Base-by-base conservation (phyloP, 1,140 invertebrate genomes). In the Euglossa dilemma region DNA sequence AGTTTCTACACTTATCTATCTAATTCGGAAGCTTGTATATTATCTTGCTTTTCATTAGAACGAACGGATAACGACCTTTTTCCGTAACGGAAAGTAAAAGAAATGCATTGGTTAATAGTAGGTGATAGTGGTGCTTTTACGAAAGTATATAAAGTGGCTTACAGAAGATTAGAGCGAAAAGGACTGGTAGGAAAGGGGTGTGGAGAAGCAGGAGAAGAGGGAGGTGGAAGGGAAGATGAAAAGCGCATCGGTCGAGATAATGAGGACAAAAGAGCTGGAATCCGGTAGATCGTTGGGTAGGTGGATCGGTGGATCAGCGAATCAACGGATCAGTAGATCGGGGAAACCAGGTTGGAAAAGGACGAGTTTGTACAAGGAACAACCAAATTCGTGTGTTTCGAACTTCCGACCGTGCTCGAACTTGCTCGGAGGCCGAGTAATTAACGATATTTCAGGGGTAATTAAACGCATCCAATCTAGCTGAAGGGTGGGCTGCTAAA, bases 371-470 rank as follows among this genome's bases (percentile, higher is more conserved):
- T 57, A 56, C 45, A 72, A 84, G 66, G 75, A 83, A 78, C 81
- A 78, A 77, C 28, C 57, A 63, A 63, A 83, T 77, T 67, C 69
- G 77, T 80, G 63, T 73, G 83, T 80, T 80, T 80, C 77, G 63
- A 80, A 80, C 59, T 80, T 66, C 61, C 52, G 52, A 56, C 47
- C 57, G 70, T 67, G 79, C 61, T 43, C 54, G 61, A 74, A 74
- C 43, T 75, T 81, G 70, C 78, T 74, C 71, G 45, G 84, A 75
- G 70, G 77, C 70, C 83, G 63, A 90, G 90, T 94, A 94, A 94
- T 94, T 94, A 93, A 94, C 93, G 93, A 93, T 94, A 94, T 94
- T 93, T 93, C 88, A 92, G 90, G 87, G 91, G 93, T 93, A 94
- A 94, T 94, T 94, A 94, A 93, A 91, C 93, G 89, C 91, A 91